Base-by-base conservation (phyloP, 2,888 invertebrate genomes). In the Lysandra coridon region DNA sequence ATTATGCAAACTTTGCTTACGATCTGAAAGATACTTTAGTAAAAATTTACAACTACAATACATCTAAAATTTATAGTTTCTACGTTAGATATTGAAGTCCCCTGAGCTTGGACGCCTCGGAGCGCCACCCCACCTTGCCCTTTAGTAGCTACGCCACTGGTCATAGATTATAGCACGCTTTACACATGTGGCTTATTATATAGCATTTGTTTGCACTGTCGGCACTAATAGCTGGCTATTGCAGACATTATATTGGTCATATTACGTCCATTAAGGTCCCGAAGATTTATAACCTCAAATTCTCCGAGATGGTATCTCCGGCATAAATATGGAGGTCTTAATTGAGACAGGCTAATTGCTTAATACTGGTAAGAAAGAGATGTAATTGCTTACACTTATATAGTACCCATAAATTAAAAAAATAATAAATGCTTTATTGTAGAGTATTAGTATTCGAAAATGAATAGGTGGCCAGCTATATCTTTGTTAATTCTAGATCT, bases 181-280 rank as follows among this genome's bases (percentile, higher is more conserved):
- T 57, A 57, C 57, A 49, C 53, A 23, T n/a, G 30, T 2, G 7
- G 23, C 60, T 64, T 23, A 1, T 2, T 14, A 4, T n/a, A 64
- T 23, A 62, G 23, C 83, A 87, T 90, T 88, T 92, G 91, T 93
- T 93, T 92, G 91, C 89, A 88, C 89, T 90, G 90, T 87, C 86
- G 88, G 86, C 90, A 85, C 87, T 91, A 91, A 94, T 93, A 83
- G 85, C 81, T 80, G 90, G 89, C 85, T 89, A 88, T 88, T 87
- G 87, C 82, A 86, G 85, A 85, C 89, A 86, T 92, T 92, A 92
- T 86, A 84, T 85, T 84, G 84, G 87, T 83, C 88, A 37, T 69
- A 37, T 17, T 10, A 33, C 69, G 69, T 30, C 33, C 33, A 69
- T 69, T 69, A 69, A 33, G 69, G 14, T 33, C 12, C 69, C 33